Base-by-base conservation (phyloP, 2,113 vertebrate genomes). In the Stegostoma tigrinum region DNA sequence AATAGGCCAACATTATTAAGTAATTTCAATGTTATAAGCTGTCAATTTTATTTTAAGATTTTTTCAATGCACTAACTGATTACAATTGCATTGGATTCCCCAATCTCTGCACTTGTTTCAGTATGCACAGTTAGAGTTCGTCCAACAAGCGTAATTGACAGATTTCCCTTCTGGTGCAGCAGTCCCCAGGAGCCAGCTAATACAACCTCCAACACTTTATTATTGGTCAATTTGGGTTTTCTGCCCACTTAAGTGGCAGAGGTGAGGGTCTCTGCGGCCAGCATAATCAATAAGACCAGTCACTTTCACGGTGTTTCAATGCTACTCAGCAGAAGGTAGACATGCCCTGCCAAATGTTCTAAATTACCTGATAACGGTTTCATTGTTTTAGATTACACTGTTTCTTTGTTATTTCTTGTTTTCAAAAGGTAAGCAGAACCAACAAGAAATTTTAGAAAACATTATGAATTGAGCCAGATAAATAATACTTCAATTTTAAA, bases 211-310 rank as follows among this genome's bases (percentile, higher is more conserved):
- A 97, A 97, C 97, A 97, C 97, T 97, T 98, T 97, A 98, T 98
- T 98, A 98, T 97, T 97, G 97, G 96, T 97, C 98, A 98, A 97
- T 98, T 97, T 98, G 97, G 97, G 97, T 97, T 97, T 98, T 96
- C 97, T 97, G 97, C 97, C 97, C 97, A 97, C 97, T 97, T 97
- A 97, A 98, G 97, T 98, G 97, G 97, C 97, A 97, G 97, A 97
- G 97, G 97, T 97, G 97, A 98, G 97, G 97, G 96, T 97, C 97
- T 97, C 97, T 96, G 96, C 95, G 96, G 97, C 97, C 97, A 96
- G 15, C 24, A 97, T 97, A 97, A 98, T 98, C 98, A 97, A 98
- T 98, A 98, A 95, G n/a, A 97, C 97, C 97, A 97, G 97, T 98
- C 98, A 97, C 97, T 98, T 97, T 97, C 96, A 96, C 91, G 0